Base-by-base conservation (phyloP, 2,113 vertebrate genomes). In the Epinephelus lanceolatus region DNA sequence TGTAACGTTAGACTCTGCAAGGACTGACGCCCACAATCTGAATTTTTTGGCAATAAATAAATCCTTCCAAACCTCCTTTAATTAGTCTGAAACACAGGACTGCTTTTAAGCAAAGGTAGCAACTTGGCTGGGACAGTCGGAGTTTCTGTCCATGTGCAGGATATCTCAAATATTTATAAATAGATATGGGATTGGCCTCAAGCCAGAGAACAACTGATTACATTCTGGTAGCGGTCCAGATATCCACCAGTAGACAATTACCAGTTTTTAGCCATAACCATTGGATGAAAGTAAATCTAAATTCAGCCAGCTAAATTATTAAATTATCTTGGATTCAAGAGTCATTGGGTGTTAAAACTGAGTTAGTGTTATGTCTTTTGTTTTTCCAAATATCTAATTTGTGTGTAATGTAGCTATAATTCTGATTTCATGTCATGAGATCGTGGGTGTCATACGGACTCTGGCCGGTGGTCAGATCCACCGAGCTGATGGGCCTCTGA, bases 171-270 rank as follows among this genome's bases (percentile, higher is more conserved):
- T 67, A 84, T 59, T 4, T 77, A 81, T 65, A 76, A 86, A 84
- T 59, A 82, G 75, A 82, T 78, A 65, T 37, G 30, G 49, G 42
- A 76, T 33, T 78, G 81, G 60, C 53, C 45, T 71, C 56, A 68
- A 80, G 68, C 79, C 76, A 80, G 74, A 53, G 59, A 79, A 86
- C 69, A 61, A 83, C 45, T 80, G 72, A 84, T 77, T 80, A 83
- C 66, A 85, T 59, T 80, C 53, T 88, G 79, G 81, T 77, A 55
- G 18, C 42, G n/a, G 75, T 85, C 78, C 81, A 84, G 57, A 85
- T 25, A 57, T 40, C 30, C 45, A 57, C 15, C 42, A 73, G 23
- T 13, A 47, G 42, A 74, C 47, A 67, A 71, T 60, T 59, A 52
- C 30, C n/a, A 1, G 5, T 74, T 87, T 87, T 80, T 52, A 53